Percentiles rank a stretch among this genome's conserved stretches.
Conservation (phyloP, 2,797 vertebrate species). For the Myotis pilosus region DNA sequence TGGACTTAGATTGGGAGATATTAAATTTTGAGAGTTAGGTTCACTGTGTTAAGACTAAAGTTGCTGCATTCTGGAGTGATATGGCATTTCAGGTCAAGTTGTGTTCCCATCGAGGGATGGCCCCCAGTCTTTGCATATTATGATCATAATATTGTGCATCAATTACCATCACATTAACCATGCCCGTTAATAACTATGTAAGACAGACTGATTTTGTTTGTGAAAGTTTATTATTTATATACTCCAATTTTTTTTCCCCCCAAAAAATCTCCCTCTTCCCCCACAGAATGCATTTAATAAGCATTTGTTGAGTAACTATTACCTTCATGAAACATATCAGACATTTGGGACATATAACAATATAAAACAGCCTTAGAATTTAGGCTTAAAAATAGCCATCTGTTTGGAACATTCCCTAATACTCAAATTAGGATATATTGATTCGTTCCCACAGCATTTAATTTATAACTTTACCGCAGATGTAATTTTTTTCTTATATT, state of each 20-base stretch:
- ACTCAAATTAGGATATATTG: background rate
- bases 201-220: slow-evolving; percentile 21
- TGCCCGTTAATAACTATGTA: background rate
- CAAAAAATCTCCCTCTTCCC: background rate
- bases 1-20: background rate
- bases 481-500: background rate
- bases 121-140: background rate
- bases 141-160: background rate
- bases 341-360: background rate
- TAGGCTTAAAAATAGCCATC: background rate
- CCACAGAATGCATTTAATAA: background rate
- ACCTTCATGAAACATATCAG: background rate
- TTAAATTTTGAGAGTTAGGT: background rate
- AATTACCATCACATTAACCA: background rate
- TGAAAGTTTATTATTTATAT: background rate
- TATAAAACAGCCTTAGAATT: background rate
- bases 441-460: background rate
- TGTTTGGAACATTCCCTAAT: background rate
- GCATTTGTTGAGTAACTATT: background rate
- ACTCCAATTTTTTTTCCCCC: background rate
- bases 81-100: background rate
- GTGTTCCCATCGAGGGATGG: background rate
- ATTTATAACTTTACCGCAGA: background rate
- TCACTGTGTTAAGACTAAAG: background rate
- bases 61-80: background rate